Conservation (phyloP, 2,888 invertebrate genomes). For the Lithophane semibrunnea region DNA sequence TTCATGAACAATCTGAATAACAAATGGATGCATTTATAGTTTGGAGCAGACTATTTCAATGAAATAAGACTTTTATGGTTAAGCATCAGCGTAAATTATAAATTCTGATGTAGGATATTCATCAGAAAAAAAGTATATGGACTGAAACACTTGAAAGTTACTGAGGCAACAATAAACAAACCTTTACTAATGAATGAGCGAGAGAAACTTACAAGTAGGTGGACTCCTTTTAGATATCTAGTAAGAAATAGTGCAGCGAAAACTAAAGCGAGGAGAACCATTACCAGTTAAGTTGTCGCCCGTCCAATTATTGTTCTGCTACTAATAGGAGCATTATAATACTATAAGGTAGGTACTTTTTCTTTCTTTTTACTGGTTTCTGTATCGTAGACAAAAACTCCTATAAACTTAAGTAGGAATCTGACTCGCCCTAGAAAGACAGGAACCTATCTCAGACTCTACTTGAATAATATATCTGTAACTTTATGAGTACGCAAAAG, state of each 20-base stretch:
- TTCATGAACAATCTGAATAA: background rate
- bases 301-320: constrained; percentile 10
- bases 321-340: background rate
- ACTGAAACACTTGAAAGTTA: background rate
- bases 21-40: background rate
- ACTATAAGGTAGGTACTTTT: too few relatives aligned
- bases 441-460: background rate
- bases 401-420: background rate
- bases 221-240: background rate
- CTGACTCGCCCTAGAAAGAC: background rate
- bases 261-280: background rate
- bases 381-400: background rate
- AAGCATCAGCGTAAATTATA: background rate
- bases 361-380: background rate
- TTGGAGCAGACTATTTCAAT: background rate
- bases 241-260: background rate
- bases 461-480: constrained; percentile 24
- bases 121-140: background rate
- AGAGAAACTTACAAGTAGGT: background rate
- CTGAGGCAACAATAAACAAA: background rate
- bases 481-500: constrained; percentile 35
- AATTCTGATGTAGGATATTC: background rate
- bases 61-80: background rate
- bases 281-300: background rate
- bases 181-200: background rate